A percentile compares a stretch with the other conserved stretches of the same genome.
These are phyloP conservation scores for Eupithecia vulgata DNA, from an alignment of 2,888 invertebrate genomes.

Conservation along the genomic window DNA sequence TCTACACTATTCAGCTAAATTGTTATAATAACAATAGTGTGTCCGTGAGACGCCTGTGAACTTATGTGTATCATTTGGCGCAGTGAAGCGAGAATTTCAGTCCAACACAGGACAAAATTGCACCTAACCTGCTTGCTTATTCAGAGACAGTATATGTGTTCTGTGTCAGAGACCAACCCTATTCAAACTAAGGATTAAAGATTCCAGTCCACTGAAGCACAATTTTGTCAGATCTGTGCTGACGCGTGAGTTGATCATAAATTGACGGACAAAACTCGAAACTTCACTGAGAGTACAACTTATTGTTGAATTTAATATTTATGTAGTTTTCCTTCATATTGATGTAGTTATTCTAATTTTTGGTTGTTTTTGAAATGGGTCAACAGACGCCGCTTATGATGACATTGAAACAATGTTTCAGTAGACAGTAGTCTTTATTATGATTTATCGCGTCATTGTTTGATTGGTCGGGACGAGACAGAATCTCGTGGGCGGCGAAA, in stretches of 20 bases:
- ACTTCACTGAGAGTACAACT: not conserved
- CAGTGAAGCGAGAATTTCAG: slow-evolving; percentile 54
- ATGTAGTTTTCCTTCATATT: not conserved
- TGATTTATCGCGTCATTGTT: slow-evolving; percentile 53
- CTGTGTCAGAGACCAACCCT: not conserved
- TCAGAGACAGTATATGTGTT: not conserved
- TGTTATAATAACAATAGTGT: slow-evolving; percentile 49
- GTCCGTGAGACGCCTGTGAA: slow-evolving; percentile 70
- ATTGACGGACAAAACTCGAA: not conserved
- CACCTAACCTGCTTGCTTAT: slow-evolving; percentile 15
- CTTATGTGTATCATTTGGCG: slow-evolving; percentile 60
- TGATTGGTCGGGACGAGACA: slow-evolving; percentile 51
- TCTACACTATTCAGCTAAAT: not conserved
- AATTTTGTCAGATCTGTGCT: not conserved
- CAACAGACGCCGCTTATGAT: not conserved
- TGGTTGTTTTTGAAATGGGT: not conserved
- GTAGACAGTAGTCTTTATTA: slow-evolving; percentile 28
- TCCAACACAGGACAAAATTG: slow-evolving; percentile 46
- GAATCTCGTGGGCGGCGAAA: slow-evolving; percentile 53
- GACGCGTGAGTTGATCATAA: not conserved
- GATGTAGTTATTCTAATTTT: not conserved
- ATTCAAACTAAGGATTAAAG: not conserved
- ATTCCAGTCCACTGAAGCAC: not conserved
- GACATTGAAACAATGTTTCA: slow-evolving; percentile 1
- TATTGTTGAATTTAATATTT: not conserved